These are phyloP conservation scores for Homalodisca vitripennis DNA, from an alignment of 1,140 invertebrate genomes.

Conservation along the genomic window DNA sequence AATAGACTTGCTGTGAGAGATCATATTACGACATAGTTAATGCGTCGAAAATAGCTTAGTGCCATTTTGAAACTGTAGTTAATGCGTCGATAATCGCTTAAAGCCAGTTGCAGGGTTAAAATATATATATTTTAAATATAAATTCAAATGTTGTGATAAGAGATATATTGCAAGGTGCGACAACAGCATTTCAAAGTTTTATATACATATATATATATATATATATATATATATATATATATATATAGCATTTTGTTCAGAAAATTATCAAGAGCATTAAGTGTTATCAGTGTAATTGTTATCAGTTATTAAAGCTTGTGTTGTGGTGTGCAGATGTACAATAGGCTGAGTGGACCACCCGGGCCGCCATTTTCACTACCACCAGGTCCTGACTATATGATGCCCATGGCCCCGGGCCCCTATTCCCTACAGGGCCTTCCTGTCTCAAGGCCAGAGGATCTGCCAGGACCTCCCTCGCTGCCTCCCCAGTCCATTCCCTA, in stretches of 20 bases:
- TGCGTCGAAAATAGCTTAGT: no score
- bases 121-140: neutral
- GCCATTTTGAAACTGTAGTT: no score
- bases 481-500: slow-evolving; percentile 5
- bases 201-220: neutral
- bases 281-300: neutral
- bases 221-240: neutral
- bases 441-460: neutral
- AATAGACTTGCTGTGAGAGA: no score
- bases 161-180: neutral
- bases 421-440: slow-evolving; percentile 10
- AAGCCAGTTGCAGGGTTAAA: no score
- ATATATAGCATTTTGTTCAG: neutral
- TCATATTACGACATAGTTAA: no score
- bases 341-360: neutral
- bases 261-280: neutral
- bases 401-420: neutral
- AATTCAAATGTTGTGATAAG: neutral
- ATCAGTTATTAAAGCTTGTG: neutral
- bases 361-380: neutral
- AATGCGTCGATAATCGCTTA: no score
- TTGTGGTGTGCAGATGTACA: slow-evolving; percentile 3
- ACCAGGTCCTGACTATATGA: neutral
- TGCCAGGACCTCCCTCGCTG: neutral
- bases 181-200: neutral